These are phyloP conservation scores for Psix sp. DNA, from an alignment of 1,140 invertebrate genomes.

Conservation along the genomic window DNA sequence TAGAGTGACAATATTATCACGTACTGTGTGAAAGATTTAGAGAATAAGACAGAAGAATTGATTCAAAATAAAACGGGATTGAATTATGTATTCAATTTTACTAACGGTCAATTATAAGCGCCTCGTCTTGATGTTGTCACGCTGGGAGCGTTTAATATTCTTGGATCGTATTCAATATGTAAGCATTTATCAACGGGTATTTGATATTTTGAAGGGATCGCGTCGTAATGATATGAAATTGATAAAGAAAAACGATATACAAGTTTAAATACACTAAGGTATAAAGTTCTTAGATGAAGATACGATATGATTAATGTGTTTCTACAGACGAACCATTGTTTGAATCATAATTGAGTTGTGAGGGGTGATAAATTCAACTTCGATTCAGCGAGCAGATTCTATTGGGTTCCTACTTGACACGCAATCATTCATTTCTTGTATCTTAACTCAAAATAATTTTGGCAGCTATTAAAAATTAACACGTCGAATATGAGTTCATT, in stretches of 20 bases:
- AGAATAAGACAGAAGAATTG: no score
- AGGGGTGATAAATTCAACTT: not conserved
- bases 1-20: constrained; percentile 3
- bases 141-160: not conserved
- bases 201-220: not conserved
- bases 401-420: not conserved
- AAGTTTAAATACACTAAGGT: constrained; percentile 17
- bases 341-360: constrained; percentile 1
- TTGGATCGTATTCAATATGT: not conserved
- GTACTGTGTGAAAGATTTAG: not conserved
- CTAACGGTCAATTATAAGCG: not conserved
- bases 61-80: no score
- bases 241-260: constrained; percentile 12
- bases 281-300: constrained; percentile 5
- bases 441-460: no score
- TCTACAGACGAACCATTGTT: constrained; percentile 2
- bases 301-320: constrained; percentile 30
- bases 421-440: no score
- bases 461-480: no score
- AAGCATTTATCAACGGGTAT: not conserved
- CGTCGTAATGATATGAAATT: constrained; percentile 8
- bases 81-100: not conserved
- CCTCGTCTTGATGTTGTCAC: not conserved
- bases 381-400: not conserved
- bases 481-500: no score